phyloP scores from a whole-genome alignment of 2,113 vertebrate species.

The Actenoides hombroni region DNA sequence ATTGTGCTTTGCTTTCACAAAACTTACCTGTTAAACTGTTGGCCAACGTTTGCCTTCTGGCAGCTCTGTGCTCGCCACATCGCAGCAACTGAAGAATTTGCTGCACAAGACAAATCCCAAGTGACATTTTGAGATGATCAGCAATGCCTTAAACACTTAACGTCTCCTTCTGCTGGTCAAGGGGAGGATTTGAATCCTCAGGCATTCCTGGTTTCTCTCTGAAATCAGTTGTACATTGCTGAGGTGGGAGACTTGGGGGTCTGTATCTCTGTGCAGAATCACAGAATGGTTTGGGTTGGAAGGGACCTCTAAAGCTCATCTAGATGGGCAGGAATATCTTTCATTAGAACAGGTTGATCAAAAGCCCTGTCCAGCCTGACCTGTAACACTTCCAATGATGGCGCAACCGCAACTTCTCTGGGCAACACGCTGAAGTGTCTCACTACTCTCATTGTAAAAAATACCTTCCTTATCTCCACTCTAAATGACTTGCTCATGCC shows the following conservation, averaged over 20 bases:
- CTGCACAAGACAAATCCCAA: background rate
- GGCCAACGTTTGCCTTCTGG: background rate
- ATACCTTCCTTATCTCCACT: background rate
- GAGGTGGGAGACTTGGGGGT: accelerated
- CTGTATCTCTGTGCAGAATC: background rate
- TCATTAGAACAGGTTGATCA: background rate
- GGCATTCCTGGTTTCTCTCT: background rate
- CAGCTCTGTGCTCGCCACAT: background rate
- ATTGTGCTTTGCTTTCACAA: background rate
- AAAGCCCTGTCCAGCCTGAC: background rate
- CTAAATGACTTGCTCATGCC: background rate
- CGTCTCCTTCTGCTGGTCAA: background rate
- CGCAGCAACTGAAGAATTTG: background rate
- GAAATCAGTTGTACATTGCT: background rate
- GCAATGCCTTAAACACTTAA: background rate
- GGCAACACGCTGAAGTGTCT: background rate
- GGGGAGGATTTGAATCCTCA: background rate
- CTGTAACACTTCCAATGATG: background rate
- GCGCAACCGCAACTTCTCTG: background rate
- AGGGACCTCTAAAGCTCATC: background rate
- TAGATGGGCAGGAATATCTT: background rate
- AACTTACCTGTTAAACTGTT: background rate
- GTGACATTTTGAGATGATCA: background rate
- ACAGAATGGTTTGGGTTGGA: background rate
- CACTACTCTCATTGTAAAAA: background rate